These are phyloP conservation scores for Austrolebias charrua DNA, from an alignment of 2,797 vertebrate species.

Conservation along the genomic window DNA sequence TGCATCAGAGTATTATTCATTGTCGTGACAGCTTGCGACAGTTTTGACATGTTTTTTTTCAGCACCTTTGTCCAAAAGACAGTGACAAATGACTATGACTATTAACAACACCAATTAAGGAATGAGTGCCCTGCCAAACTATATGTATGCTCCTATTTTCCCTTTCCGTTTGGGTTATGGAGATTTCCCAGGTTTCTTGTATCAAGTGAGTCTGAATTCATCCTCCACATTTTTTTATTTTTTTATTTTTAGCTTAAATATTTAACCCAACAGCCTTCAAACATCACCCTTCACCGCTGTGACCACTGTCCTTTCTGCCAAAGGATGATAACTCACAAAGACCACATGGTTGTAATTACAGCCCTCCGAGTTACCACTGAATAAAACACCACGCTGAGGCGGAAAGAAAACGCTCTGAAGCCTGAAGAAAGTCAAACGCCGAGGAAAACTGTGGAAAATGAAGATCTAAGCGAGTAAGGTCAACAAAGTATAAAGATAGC, in stretches of 20 bases:
- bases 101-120: conserved; percentile 30
- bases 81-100: conserved; percentile 40
- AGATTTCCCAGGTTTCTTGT: conserved; percentile 31
- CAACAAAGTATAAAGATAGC: conserved; percentile 44
- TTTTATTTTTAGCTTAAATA: conserved; percentile 16
- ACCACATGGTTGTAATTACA: conserved; percentile 54
- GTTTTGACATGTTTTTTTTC: conserved; percentile 45
- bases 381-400: conserved; percentile 32
- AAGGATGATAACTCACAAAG: conserved; percentile 40
- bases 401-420: conserved; percentile 35
- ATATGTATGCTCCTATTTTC: conserved; percentile 31
- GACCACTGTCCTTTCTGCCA: conserved; percentile 37
- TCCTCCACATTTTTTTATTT: conserved; percentile 3
- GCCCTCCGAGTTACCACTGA: conserved; percentile 34
- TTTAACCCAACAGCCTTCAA: conserved; percentile 40
- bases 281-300: conserved; percentile 3
- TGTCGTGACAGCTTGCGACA: conserved; percentile 48
- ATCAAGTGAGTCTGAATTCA: conserved; percentile 20
- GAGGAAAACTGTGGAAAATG: conserved; percentile 24
- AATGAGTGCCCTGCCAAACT: conserved; percentile 29
- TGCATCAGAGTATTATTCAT: no score
- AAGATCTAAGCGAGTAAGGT: conserved; percentile 36
- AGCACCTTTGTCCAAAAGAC: conserved; percentile 29
- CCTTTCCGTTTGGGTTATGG: conserved; percentile 31
- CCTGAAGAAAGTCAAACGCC: conserved; percentile 33